Evolutionary conservation across 2,113 vertebrate species (phyloP).

Genomic region (Tor tambroides): DNA sequence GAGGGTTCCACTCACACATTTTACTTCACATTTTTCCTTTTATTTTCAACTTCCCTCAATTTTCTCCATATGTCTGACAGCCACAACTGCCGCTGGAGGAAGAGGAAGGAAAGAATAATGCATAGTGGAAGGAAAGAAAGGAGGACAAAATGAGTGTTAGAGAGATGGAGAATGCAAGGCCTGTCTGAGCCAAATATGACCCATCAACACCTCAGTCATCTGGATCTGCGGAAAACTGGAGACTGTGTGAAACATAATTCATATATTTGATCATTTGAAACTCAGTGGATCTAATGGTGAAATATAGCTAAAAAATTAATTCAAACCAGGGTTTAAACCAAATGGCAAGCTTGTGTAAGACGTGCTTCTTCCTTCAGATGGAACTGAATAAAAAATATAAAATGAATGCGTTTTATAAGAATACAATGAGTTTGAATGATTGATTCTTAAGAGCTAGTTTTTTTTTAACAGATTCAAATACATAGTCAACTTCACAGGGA

Average conservation of each 20-base stretch:
- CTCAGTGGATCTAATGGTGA: neutral
- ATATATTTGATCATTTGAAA: constrained; percentile 14
- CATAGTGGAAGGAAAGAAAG: constrained; percentile 12
- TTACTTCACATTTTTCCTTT: constrained; percentile 52
- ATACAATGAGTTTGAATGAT: too few relatives aligned
- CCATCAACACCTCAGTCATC: constrained; percentile 56
- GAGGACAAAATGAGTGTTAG: constrained; percentile 4
- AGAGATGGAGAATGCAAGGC: constrained; percentile 36
- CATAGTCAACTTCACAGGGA: too few relatives aligned
- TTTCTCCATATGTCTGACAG: constrained; percentile 53
- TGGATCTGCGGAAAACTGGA: constrained; percentile 52
- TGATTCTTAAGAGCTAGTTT: too few relatives aligned
- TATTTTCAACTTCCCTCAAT: constrained; percentile 53
- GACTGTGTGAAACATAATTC: constrained; percentile 35
- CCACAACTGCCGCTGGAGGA: constrained; percentile 40
- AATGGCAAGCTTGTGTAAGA: neutral
- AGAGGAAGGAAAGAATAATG: constrained; percentile 29
- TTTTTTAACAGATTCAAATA: too few relatives aligned
- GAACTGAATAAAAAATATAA: neutral
- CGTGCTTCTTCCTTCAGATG: neutral
- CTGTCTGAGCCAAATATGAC: constrained; percentile 52
- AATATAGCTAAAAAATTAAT: neutral
- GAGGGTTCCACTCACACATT: constrained; percentile 9
- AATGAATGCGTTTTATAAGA: too few relatives aligned
- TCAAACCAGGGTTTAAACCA: neutral